Percentiles rank a stretch among this genome's conserved stretches.
Conservation (phyloP, 2,888 invertebrate species). For the Chaetoderma sp. region DNA sequence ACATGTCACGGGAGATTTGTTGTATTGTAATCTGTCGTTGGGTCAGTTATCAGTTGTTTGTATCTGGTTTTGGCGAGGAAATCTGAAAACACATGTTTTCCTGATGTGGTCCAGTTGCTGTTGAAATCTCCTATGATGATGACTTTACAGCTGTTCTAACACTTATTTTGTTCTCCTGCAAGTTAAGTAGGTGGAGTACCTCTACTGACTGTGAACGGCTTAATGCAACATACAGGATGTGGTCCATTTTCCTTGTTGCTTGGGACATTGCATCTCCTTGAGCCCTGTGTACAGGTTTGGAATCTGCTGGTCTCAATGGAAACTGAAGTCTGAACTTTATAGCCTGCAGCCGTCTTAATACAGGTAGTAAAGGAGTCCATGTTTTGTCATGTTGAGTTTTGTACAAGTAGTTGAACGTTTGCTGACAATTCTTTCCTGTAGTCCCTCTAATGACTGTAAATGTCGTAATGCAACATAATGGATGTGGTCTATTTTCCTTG, state of each 20-base stretch:
- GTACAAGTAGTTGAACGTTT: slow-evolving; percentile 10
- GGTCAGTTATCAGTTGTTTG: slow-evolving; percentile 9
- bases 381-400: background rate
- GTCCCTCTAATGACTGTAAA: slow-evolving; percentile 6
- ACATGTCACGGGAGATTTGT: slow-evolving; percentile 12
- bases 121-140: slow-evolving; percentile 21
- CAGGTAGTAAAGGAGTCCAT: slow-evolving; percentile 24
- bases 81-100: background rate
- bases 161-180: slow-evolving; percentile 13
- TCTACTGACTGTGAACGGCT: background rate
- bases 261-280: slow-evolving; percentile 22
- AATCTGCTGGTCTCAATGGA: slow-evolving; percentile 20
- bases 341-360: slow-evolving; percentile 16
- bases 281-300: slow-evolving; percentile 26
- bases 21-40: slow-evolving; percentile 15
- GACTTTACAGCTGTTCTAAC: slow-evolving; percentile 3
- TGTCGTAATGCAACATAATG: slow-evolving; percentile 28
- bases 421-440: slow-evolving; percentile 18
- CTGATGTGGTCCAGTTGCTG: slow-evolving; percentile 1
- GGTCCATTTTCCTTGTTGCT: slow-evolving; percentile 10
- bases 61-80: background rate
- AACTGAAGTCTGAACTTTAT: slow-evolving; percentile 22
- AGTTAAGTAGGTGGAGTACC: slow-evolving; percentile 13
- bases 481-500: slow-evolving; percentile 22
- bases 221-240: slow-evolving; percentile 28